Base-by-base conservation (phyloP, 2,113 vertebrate species). In the Podarcis muralis region DNA sequence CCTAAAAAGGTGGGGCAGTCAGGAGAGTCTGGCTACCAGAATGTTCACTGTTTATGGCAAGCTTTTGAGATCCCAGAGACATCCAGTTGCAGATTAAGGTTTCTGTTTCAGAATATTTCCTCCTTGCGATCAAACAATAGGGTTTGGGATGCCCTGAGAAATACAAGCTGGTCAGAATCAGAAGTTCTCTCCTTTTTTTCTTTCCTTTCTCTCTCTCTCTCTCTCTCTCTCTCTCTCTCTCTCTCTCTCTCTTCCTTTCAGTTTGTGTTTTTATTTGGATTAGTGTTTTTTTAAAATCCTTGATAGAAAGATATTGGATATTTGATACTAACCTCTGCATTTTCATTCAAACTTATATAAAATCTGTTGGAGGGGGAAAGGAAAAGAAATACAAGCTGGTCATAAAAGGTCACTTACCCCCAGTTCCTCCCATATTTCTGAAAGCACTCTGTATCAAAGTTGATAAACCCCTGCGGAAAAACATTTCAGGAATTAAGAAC, bases 401-500 rank as follows among this genome's bases (percentile, higher is more conserved):
- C 68, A 72, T 12, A 30, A 77, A 83, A 77, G 30, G 43, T 57
- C 0, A 92, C 95, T 96, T 71, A 97, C 97, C 97, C 96, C 97
- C 97, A 93, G 3, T 95, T 37, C 30, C 96, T 96, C 80, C 97
- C 96, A 43, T 96, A 96, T 90, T 97, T 98, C 85, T 95, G 90
- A 23, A 94, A 95, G 92, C 97, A 97, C 30, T 96, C 91, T 13
- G 8, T 77, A 83, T 98, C 95, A 87, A 96, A 98, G 9, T 37
- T 15, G 43, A 92, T 0, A 0, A 97, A 15, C 57, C 96, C 96
- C 97, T 98, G 80, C 2, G 85, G 90, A 40, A 77, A 83, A 85
- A 62, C 5, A 23, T 9, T 91, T 91, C 68, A 2, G 93, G 91
- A 88, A 74, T 76, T 32, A 53, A 30, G 18, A 74, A 62, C 62